A percentile compares a stretch with the other conserved stretches of the same genome.
These are phyloP conservation scores for Trichacis sp. DNA, from an alignment of 2,888 invertebrate genomes.

Conservation along the genomic window DNA sequence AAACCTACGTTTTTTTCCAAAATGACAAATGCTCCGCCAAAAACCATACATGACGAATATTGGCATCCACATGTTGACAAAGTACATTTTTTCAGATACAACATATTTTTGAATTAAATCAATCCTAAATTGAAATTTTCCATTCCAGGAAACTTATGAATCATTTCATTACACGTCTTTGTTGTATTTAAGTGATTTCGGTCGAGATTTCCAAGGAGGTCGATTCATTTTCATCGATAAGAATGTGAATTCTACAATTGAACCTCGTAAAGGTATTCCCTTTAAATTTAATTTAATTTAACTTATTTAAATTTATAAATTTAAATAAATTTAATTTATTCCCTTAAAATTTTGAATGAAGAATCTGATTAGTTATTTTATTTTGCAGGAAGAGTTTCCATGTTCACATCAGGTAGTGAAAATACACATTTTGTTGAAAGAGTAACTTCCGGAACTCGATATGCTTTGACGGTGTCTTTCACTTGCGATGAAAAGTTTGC, in stretches of 20 bases:
- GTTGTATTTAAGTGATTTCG: slow-evolving; percentile 82
- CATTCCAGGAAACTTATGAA: slow-evolving; percentile 82
- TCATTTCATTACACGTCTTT: slow-evolving; percentile 90
- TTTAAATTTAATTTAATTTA: background rate
- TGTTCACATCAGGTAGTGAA: slow-evolving; percentile 90
- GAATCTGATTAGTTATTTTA: slow-evolving; percentile 1
- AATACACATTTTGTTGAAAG: slow-evolving; percentile 87
- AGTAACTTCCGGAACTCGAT: slow-evolving; percentile 81
- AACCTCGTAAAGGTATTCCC: slow-evolving; percentile 78
- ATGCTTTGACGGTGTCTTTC: slow-evolving; percentile 88
- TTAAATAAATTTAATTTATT: background rate
- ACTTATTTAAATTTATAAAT: too few relatives aligned
- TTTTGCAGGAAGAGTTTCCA: slow-evolving; percentile 77
- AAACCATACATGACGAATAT: slow-evolving; percentile 87
- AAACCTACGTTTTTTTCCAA: slow-evolving; percentile 91
- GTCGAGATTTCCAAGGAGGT: slow-evolving; percentile 84
- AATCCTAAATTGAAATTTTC: slow-evolving; percentile 13
- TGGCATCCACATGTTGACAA: slow-evolving; percentile 92
- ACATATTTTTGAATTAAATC: background rate
- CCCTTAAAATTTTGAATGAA: too few relatives aligned
- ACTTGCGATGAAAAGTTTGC: slow-evolving; percentile 81
- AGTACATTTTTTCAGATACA: slow-evolving; percentile 69
- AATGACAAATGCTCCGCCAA: slow-evolving; percentile 78
- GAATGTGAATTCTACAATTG: slow-evolving; percentile 77
- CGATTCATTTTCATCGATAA: slow-evolving; percentile 83